Evolutionary conservation across 2,888 invertebrate genomes (phyloP).

Genomic region (Cremastobaeus sp.): DNA sequence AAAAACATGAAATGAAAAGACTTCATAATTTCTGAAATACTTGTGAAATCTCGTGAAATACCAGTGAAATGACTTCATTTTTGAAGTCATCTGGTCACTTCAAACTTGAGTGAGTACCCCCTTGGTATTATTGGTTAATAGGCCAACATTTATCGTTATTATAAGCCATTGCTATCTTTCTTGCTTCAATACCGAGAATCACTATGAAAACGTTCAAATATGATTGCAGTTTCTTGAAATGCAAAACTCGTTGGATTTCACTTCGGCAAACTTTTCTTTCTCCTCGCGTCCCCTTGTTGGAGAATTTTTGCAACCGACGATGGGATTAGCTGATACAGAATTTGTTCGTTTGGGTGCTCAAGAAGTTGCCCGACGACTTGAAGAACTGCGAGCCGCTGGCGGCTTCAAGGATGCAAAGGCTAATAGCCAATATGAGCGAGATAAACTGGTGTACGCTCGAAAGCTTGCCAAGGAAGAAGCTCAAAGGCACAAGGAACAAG

Average conservation of each 20-base stretch:
- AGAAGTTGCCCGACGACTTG: conserved; percentile 87
- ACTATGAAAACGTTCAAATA: neutral
- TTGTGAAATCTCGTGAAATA: too few relatives aligned
- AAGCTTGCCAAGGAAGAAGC: conserved; percentile 85
- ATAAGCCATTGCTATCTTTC: too few relatives aligned
- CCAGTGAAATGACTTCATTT: too few relatives aligned
- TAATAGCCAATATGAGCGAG: conserved; percentile 76
- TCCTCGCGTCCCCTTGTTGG: conserved; percentile 93
- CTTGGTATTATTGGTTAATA: too few relatives aligned
- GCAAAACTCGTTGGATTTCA: conserved; percentile 81
- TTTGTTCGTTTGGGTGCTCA: conserved; percentile 88
- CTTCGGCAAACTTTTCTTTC: conserved; percentile 94
- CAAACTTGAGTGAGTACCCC: too few relatives aligned
- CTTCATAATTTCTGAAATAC: too few relatives aligned
- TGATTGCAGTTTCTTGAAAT: conserved; percentile 73
- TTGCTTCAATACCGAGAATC: too few relatives aligned
- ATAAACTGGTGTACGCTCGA: conserved; percentile 82
- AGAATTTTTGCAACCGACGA: conserved; percentile 89
- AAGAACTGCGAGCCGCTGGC: conserved; percentile 83
- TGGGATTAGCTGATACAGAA: conserved; percentile 82
- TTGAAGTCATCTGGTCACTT: too few relatives aligned
- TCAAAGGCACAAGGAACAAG: conserved; percentile 79
- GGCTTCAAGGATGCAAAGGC: conserved; percentile 80
- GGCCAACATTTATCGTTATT: too few relatives aligned
- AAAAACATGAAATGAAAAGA: too few relatives aligned